Conservation (phyloP, 2,113 vertebrate species). For the Taxidea taxus region DNA sequence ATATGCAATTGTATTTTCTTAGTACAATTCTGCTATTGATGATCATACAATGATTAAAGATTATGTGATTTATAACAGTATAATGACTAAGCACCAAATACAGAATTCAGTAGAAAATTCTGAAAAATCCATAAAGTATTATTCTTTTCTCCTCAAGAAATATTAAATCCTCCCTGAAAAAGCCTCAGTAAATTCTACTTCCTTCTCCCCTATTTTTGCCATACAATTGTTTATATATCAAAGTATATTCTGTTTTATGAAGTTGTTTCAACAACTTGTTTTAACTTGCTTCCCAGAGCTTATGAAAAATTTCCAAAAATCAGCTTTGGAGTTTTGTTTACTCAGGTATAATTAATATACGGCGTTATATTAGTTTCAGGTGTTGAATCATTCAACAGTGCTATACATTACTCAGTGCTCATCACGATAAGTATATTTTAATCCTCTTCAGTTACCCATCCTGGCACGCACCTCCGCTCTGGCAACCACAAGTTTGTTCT, state of each 20-base stretch:
- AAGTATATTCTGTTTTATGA: not conserved
- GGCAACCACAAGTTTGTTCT: not conserved
- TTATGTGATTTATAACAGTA: not conserved
- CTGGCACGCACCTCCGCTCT: not conserved
- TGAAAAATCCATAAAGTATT: not conserved
- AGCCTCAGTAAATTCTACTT: not conserved
- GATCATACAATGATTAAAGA: not conserved
- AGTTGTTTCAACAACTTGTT: not conserved
- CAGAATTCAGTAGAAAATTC: slow-evolving; percentile 1
- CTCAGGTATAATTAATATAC: not conserved
- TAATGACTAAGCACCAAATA: not conserved
- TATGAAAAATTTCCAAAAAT: not conserved
- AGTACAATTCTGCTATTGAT: not conserved
- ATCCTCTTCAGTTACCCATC: not conserved
- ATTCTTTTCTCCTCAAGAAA: not conserved
- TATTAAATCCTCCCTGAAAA: not conserved
- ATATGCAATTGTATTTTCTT: not conserved
- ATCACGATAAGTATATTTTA: not conserved
- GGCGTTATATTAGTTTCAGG: not conserved
- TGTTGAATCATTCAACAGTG: not conserved
- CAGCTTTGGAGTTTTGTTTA: not conserved
- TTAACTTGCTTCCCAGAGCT: not conserved
- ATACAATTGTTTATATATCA: not conserved
- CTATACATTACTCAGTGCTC: not conserved
- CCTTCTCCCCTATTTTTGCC: not conserved